Evolutionary conservation across 2,888 invertebrate species (phyloP).

Genomic region (Metopia argyrocephala): DNA sequence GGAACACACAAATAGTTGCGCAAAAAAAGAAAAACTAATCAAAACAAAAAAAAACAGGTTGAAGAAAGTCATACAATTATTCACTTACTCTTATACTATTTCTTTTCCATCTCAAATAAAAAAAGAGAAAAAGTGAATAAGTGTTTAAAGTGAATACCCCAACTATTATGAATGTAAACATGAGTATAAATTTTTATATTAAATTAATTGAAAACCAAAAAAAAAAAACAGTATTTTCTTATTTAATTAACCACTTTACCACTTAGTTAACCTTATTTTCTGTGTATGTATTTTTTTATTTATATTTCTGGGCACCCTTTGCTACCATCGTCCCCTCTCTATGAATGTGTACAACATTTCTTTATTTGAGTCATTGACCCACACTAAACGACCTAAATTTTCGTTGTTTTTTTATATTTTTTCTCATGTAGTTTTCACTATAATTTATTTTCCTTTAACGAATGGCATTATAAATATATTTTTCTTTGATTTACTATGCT

Average conservation of each 20-base stretch:
- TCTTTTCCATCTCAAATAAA: neutral
- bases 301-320: neutral
- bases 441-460: constrained; percentile 45
- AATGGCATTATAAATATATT: constrained; percentile 8
- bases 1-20: neutral
- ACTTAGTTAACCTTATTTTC: constrained; percentile 26
- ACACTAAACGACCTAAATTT: constrained; percentile 58
- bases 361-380: constrained; percentile 60
- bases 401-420: neutral
- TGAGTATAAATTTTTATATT: neutral
- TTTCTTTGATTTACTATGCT: constrained; percentile 21
- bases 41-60: neutral
- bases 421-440: neutral
- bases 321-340: neutral
- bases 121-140: neutral
- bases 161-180: neutral
- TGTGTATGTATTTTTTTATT: neutral
- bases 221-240: neutral
- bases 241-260: constrained; percentile 35
- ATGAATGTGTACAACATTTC: neutral
- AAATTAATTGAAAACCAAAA: constrained; percentile 10
- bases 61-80: neutral
- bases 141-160: neutral
- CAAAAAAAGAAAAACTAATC: neutral
- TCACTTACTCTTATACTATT: too few relatives aligned